Evolutionary conservation across 30 jellyfish, hydroid and myxozoan species (phyloP), one percentile per base, ranked within the genome.

Genomic region (Catostylus mosaicus): DNA sequence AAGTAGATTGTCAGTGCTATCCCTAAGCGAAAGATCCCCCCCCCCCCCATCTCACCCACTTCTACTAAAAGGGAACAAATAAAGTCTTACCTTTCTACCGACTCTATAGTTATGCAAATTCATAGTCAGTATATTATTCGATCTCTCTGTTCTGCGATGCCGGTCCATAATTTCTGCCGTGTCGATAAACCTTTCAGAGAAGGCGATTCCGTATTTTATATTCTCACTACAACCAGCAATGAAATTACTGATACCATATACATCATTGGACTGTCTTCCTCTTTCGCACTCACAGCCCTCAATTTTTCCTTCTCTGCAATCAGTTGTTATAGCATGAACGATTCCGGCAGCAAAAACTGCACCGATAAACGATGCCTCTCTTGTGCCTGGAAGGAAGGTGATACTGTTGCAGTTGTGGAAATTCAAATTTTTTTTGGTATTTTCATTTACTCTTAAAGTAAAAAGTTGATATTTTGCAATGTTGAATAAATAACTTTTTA

Each of bases 321-420:
- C 96, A 6, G 81, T 27, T 20, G 96, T 87, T 30, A 87, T 64
- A 11, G 96, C 96, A 26, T 77, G 82, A 22, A 43, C 89, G 1
- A 87, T 88, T 16, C 92, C 91, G 34, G 96, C 96, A 32, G 96
- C 87, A 45, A 87, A 87, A 27, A 78, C 33, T 0, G 96, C 91
- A 36, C 87, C 80, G 40, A 87, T 86, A 64, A 74, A 87, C 1
- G 90, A 92, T 27, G 96, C 96, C 51, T 87, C 96, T 50, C 77
- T 78, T 29, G 96, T 87, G 0, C 96, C 96, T 87, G 35, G 4
- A 30, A 12, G 23, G 50, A 67, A 23, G 16, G n/a, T n/a, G n/a
- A n/a, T n/a, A n/a, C n/a, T n/a, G n/a, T n/a, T n/a, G n/a, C n/a
- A n/a, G n/a, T n/a, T n/a, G n/a, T n/a, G n/a, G n/a, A n/a, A n/a